Conservation (phyloP, 2,797 vertebrate species). For the Spea hammondii region DNA sequence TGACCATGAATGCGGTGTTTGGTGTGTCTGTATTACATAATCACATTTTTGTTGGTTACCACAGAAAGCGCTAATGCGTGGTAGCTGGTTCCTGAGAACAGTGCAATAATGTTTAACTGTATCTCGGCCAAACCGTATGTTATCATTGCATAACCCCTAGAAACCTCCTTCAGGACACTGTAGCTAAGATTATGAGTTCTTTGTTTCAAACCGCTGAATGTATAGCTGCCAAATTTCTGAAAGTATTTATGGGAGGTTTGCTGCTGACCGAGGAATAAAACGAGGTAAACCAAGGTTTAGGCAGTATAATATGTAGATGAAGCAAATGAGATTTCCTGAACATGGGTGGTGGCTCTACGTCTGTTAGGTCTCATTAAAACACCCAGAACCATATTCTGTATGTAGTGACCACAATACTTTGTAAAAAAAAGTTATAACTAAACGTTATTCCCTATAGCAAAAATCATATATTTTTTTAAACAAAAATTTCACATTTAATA, state of each 20-base stretch:
- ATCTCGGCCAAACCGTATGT: conserved; percentile 37
- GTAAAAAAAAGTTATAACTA: too few relatives aligned
- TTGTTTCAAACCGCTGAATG: conserved; percentile 21
- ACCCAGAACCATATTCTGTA: too few relatives aligned
- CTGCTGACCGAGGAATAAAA: neutral
- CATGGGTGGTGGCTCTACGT: neutral
- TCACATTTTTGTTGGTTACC: conserved; percentile 2
- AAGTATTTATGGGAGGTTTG: conserved; percentile 5
- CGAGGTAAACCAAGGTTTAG: conserved; percentile 19
- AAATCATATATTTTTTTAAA: too few relatives aligned
- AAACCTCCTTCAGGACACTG: conserved; percentile 22
- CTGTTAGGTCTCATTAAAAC: neutral
- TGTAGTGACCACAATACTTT: too few relatives aligned
- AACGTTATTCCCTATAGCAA: too few relatives aligned
- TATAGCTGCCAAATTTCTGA: conserved; percentile 30
- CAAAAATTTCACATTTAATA: too few relatives aligned
- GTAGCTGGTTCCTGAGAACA: conserved; percentile 15
- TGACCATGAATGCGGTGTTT: neutral
- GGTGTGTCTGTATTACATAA: conserved; percentile 17
- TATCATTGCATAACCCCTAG: conserved; percentile 33
- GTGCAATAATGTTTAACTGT: neutral
- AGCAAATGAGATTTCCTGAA: neutral
- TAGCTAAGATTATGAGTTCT: conserved; percentile 33
- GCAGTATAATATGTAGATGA: neutral
- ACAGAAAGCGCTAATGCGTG: conserved; percentile 15